Conservation (phyloP, 2,113 vertebrate genomes). For the Lycaon pictus region DNA sequence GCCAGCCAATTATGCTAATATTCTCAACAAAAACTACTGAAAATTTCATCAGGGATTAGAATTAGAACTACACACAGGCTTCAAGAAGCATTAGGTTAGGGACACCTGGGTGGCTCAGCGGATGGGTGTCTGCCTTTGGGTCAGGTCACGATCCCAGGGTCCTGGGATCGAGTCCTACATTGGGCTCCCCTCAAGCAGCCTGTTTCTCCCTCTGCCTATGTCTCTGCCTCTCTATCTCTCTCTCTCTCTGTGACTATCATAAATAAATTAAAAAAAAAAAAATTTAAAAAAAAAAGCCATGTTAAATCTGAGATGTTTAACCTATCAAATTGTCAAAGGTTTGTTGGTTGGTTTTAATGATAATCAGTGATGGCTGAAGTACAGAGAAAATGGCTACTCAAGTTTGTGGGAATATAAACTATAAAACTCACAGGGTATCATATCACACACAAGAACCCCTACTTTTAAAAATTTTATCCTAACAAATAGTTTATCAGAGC, state of each 20-base stretch:
- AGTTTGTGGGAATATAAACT: neutral
- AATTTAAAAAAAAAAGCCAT: neutral
- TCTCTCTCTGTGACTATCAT: too few relatives aligned
- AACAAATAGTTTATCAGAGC: constrained; percentile 26
- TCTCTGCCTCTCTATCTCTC: too few relatives aligned
- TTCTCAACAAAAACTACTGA: neutral
- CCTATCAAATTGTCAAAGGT: neutral
- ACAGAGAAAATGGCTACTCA: neutral
- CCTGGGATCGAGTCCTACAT: too few relatives aligned
- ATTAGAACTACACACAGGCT: neutral
- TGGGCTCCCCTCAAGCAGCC: too few relatives aligned
- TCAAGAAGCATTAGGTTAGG: neutral
- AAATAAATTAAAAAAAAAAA: neutral
- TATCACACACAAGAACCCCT: neutral
- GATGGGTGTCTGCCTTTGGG: too few relatives aligned
- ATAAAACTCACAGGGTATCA: neutral
- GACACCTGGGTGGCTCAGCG: too few relatives aligned
- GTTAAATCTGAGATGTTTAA: constrained; percentile 50
- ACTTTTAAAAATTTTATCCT: neutral
- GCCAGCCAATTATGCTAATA: neutral
- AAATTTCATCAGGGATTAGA: neutral
- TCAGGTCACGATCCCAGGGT: too few relatives aligned
- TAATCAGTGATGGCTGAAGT: neutral
- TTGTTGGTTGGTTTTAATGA: neutral
- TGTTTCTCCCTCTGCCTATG: too few relatives aligned